These are phyloP conservation scores for Erebia aethiops DNA, from an alignment of 2,888 invertebrate genomes.

Conservation along the genomic window DNA sequence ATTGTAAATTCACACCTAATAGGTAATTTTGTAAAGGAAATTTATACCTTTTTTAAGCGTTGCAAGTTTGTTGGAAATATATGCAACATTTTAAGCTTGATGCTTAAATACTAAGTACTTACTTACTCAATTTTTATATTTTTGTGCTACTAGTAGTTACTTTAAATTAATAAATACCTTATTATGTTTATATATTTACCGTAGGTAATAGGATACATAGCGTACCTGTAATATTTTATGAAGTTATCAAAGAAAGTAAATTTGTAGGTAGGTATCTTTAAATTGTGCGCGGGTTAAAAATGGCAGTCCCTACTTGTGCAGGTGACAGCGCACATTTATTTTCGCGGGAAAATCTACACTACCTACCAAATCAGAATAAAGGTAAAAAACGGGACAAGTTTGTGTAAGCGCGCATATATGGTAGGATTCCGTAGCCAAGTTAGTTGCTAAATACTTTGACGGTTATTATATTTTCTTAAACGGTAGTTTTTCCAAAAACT, in stretches of 20 bases:
- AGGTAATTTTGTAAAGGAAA: slow-evolving; percentile 7
- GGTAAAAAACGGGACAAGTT: not conserved
- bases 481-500: no score
- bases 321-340: slow-evolving; percentile 34
- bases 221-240: not conserved
- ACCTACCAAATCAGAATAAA: slow-evolving; percentile 10
- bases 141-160: not conserved
- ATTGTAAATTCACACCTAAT: not conserved
- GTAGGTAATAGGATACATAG: no score
- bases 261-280: not conserved
- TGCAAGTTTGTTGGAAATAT: not conserved
- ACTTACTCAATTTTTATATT: not conserved
- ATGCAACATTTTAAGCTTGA: not conserved
- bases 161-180: not conserved
- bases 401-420: no score
- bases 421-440: no score
- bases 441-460: no score
- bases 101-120: not conserved
- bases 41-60: not conserved
- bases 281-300: slow-evolving; percentile 9
- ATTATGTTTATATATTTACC: not conserved
- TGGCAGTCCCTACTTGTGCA: slow-evolving; percentile 28
- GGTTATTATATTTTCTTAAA: no score
- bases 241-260: not conserved
- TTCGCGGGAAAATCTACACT: slow-evolving; percentile 13